Evolutionary conservation across 2,797 vertebrate species (phyloP).

Genomic region (Craterocephalus amniculus): DNA sequence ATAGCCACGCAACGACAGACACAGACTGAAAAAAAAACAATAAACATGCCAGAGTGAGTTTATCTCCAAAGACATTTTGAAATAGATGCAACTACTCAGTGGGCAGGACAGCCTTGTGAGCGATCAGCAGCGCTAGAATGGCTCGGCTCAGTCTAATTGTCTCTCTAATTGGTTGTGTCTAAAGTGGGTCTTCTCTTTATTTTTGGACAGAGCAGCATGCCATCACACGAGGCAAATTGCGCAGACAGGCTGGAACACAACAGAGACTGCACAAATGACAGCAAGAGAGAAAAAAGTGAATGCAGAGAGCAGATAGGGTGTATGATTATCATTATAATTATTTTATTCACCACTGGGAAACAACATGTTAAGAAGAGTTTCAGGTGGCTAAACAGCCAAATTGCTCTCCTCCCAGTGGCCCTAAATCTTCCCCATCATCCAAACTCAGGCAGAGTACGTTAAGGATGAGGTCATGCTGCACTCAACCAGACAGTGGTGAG

Average conservation of each 20-base stretch:
- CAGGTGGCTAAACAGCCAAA: constrained; percentile 77
- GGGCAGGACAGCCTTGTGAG: constrained; percentile 83
- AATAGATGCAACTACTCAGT: constrained; percentile 55
- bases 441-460: constrained; percentile 72
- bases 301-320: constrained; percentile 44
- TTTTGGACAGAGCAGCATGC: constrained; percentile 82
- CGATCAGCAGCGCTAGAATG: constrained; percentile 85
- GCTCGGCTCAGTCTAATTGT: constrained; percentile 94
- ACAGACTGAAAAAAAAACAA: constrained; percentile 40
- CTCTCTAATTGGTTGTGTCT: constrained; percentile 98
- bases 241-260: constrained; percentile 73
- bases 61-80: constrained; percentile 35
- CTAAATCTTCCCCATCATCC: constrained; percentile 68
- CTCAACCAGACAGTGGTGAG: constrained; percentile 80
- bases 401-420: constrained; percentile 63
- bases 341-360: constrained; percentile 68
- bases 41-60: constrained; percentile 41
- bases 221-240: constrained; percentile 87
- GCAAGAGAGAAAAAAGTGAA: constrained; percentile 59
- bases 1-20: constrained; percentile 20
- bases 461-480: constrained; percentile 84
- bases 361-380: constrained; percentile 74
- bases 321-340: constrained; percentile 71
- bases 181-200: constrained; percentile 88
- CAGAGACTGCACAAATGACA: constrained; percentile 63